Evolutionary conservation across 2,113 vertebrate species (phyloP), one percentile per base, ranked within the genome.

Genomic region (Alosa alosa): DNA sequence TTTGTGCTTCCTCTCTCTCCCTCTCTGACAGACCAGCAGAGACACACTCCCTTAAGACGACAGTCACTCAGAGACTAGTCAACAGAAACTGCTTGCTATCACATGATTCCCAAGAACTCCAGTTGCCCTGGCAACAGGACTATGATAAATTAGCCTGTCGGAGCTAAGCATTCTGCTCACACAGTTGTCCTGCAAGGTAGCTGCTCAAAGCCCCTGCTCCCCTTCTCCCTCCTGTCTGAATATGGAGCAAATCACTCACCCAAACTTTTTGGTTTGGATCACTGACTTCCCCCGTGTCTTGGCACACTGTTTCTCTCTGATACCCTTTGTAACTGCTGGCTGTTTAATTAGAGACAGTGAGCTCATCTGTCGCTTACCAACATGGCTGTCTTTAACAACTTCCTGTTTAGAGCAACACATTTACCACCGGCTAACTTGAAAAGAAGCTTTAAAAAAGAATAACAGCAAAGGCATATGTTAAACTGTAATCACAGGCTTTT

Each of bases 131-230:
- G 96, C 91, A 95, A 96, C 95, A 52, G 90, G 92, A 90, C 93
- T 91, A 92, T 95, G 95, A 97, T 94, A 95, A 96, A 96, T 96
- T 96, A 95, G 93, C 92, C 95, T 91, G 91, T 90, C 93, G 92
- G 93, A 86, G 88, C 91, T 93, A 93, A 96, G 92, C 90, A 94
- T 94, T 93, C 93, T 89, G 91, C 93, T 96, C 95, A 94, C 95
- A 93, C 93, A 92, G 90, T 91, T 88, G 90, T 94, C 93, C 93
- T 93, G 88, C 88, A 91, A 94, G 92, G 92, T 94, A 89, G 90
- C 83, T 90, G 90, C 88, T 90, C 90, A 82, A 89, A 91, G 90
- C 86, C 88, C 87, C 89, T 75, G 85, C 86, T 60, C 44, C 41
- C 11, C 47, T 6, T 45, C 10, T 86, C 25, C 36, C 41, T n/a